Evolutionary conservation across 2,888 invertebrate genomes (phyloP).

Genomic region (Trachelus iudaicus): DNA sequence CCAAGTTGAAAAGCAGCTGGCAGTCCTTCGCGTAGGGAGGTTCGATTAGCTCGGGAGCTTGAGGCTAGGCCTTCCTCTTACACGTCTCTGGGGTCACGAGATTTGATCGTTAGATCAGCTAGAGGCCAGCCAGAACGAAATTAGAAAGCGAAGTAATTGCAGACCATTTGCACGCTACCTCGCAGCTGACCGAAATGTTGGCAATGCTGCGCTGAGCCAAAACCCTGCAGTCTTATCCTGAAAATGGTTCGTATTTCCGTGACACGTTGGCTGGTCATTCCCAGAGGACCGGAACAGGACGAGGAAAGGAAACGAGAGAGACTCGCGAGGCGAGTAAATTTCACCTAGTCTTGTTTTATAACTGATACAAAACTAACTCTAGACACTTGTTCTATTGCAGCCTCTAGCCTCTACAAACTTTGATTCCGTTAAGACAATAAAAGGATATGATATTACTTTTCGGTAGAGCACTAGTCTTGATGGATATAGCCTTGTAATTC

Average conservation of each 20-base stretch:
- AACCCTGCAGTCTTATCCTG: neutral
- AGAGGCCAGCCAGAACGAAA: constrained; percentile 48
- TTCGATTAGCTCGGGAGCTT: constrained; percentile 44
- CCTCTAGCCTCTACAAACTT: neutral
- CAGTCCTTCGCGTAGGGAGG: neutral
- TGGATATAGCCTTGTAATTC: neutral
- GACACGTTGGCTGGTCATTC: neutral
- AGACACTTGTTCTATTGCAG: neutral
- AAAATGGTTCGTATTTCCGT: neutral
- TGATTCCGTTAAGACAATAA: neutral
- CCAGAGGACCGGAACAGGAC: neutral
- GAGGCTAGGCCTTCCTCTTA: constrained; percentile 20
- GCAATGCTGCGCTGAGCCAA: neutral
- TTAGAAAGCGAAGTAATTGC: constrained; percentile 59
- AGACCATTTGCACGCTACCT: constrained; percentile 56
- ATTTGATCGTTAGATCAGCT: constrained; percentile 55
- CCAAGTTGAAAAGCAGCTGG: neutral
- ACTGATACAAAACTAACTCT: neutral
- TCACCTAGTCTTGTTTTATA: neutral
- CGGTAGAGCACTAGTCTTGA: neutral
- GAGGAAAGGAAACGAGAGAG: neutral
- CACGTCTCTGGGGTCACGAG: constrained; percentile 46
- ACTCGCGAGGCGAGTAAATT: neutral
- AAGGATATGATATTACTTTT: neutral
- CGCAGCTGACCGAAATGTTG: constrained; percentile 48